Conservation (phyloP, 2,797 vertebrate species). For the Euphonia xanthogaster region DNA sequence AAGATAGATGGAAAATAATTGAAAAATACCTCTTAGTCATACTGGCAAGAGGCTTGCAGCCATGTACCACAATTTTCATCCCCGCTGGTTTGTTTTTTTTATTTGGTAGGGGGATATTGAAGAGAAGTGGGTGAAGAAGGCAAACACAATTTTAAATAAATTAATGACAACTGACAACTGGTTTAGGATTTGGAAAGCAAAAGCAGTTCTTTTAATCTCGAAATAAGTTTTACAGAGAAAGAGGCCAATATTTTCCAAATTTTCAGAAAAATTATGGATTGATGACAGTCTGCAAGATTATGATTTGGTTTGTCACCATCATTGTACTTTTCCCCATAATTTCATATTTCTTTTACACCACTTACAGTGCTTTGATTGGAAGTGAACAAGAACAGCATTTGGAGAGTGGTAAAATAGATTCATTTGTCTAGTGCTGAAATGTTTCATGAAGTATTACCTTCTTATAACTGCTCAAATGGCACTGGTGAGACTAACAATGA, state of each 20-base stretch:
- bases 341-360: not conserved
- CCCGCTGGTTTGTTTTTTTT: not conserved
- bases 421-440: not conserved
- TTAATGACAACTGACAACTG: not conserved
- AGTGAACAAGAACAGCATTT: not conserved
- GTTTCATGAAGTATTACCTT: not conserved
- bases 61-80: not conserved
- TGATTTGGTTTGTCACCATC: not conserved
- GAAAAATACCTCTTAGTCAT: not conserved
- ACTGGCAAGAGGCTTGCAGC: not conserved
- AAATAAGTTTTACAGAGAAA: not conserved
- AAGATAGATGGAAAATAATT: not conserved
- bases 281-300: not conserved
- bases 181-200: not conserved
- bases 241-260: not conserved
- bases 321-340: not conserved
- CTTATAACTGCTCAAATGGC: not conserved
- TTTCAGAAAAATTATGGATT: not conserved
- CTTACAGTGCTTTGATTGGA: not conserved
- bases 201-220: not conserved
- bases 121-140: not conserved
- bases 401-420: not conserved
- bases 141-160: not conserved
- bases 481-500: not conserved
- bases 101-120: not conserved